Conservation (phyloP, 2,888 invertebrate genomes). For the Heliconius erato region DNA sequence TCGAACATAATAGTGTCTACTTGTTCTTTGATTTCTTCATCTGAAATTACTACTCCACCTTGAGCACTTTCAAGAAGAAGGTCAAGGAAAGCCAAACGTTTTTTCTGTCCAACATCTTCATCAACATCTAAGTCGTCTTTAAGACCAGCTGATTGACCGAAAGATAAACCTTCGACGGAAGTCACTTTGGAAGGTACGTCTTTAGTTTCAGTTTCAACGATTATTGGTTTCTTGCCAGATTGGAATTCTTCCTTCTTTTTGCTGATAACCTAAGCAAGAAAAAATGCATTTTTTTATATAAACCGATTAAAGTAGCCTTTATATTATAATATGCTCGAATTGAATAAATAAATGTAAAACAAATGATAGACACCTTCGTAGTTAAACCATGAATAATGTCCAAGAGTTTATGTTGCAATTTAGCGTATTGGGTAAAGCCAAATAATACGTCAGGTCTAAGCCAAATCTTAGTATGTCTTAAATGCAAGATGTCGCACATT, state of each 20-base stretch:
- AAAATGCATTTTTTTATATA: background rate
- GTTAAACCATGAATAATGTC: conserved; percentile 92
- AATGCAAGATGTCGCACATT: conserved; percentile 94
- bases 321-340: background rate
- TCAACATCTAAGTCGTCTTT: conserved; percentile 94
- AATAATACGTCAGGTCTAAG: conserved; percentile 92
- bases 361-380: conserved; percentile 86
- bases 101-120: conserved; percentile 92
- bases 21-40: conserved; percentile 93
- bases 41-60: conserved; percentile 89
- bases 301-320: background rate
- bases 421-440: conserved; percentile 90
- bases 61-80: conserved; percentile 92
- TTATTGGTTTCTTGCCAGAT: conserved; percentile 85
- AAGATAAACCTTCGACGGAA: conserved; percentile 89
- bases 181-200: conserved; percentile 55
- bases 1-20: conserved; percentile 95
- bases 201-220: conserved; percentile 62
- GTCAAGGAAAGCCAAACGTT: conserved; percentile 94
- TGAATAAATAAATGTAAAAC: background rate
- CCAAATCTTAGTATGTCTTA: conserved; percentile 93
- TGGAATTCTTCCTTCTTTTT: conserved; percentile 91
- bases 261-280: conserved; percentile 84
- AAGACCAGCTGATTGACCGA: conserved; percentile 89
- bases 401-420: conserved; percentile 90